Evolutionary conservation across 2,797 vertebrate genomes (phyloP), one percentile per base, ranked within the genome.

Genomic region (Echiichthys vipera): DNA sequence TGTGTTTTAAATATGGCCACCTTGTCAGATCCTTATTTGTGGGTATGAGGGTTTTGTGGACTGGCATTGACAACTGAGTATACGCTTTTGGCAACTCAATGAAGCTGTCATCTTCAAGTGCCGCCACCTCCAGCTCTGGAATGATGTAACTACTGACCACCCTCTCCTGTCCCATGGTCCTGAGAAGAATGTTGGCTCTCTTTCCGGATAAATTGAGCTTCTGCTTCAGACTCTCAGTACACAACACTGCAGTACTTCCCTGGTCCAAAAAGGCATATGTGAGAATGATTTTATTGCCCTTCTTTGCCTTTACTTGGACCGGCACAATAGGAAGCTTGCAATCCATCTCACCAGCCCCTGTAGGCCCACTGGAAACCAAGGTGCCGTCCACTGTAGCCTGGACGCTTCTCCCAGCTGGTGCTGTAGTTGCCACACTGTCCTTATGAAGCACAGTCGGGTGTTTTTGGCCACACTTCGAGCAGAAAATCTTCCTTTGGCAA

Each of bases 311-410:
- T n/a, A n/a, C n/a, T 43, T 55, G 61, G 7, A 75, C 55, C 18
- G 72, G 66, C 5, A n/a, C n/a, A 75, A 80, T 62, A 4, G 78
- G 34, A 12, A 75, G 71, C 32, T 65, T 75, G 20, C 65, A 80
- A 14, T 54, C 27, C 5, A 50, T 34, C 15, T 61, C 65, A 65
- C 43, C 42, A 47, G 59, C 42, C 59, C 59, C 59, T 22, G 59
- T 9, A 22, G 0, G 10, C 34, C 57, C 22, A n/a, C 49, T 63
- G n/a, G n/a, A n/a, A n/a, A n/a, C 40, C 49, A 32, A 15, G n/a
- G n/a, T n/a, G n/a, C n/a, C n/a, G n/a, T n/a, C n/a, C n/a, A n/a
- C n/a, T n/a, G n/a, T n/a, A n/a, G n/a, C n/a, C n/a, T n/a, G n/a
- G n/a, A n/a, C n/a, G n/a, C n/a, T n/a, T n/a, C n/a, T n/a, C n/a